Percentiles rank a stretch among this genome's conserved stretches.
phyloP scores from a whole-genome alignment of 2,888 invertebrate species.

The Galerucella calmariensis region DNA sequence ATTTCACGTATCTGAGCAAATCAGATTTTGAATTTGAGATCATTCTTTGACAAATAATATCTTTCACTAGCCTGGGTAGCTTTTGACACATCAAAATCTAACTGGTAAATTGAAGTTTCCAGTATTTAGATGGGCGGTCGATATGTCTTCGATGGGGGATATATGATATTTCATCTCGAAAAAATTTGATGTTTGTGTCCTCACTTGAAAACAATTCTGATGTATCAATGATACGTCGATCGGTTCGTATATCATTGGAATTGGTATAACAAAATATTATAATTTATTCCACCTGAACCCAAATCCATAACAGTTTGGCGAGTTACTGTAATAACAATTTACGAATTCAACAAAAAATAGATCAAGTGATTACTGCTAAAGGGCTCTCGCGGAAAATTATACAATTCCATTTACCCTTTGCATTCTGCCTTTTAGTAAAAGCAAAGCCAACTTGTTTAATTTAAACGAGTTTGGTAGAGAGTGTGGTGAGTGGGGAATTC shows the following conservation, averaged over 20 bases:
- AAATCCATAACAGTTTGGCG: neutral
- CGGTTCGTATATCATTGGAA: neutral
- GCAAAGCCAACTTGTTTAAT: constrained; percentile 13
- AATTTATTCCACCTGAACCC: neutral
- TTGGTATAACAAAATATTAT: neutral
- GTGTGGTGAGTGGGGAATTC: constrained; percentile 2
- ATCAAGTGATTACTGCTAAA: constrained; percentile 5
- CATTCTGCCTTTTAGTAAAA: neutral
- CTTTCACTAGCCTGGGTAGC: too few relatives aligned
- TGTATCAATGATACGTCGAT: too few relatives aligned
- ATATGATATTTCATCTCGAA: too few relatives aligned
- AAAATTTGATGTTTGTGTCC: too few relatives aligned
- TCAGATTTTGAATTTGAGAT: too few relatives aligned
- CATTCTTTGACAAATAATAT: too few relatives aligned
- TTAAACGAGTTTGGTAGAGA: constrained; percentile 8
- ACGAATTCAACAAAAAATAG: neutral
- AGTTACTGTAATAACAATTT: neutral
- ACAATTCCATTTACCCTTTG: constrained; percentile 2
- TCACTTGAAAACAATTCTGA: too few relatives aligned
- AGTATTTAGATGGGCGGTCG: too few relatives aligned
- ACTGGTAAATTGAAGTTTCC: too few relatives aligned
- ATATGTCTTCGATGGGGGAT: too few relatives aligned
- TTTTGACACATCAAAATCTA: too few relatives aligned
- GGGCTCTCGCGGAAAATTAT: constrained; percentile 1
- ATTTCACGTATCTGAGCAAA: too few relatives aligned